These are phyloP conservation scores for Oxyteleia sp. DNA, from an alignment of 2,888 invertebrate species.

Conservation along the genomic window DNA sequence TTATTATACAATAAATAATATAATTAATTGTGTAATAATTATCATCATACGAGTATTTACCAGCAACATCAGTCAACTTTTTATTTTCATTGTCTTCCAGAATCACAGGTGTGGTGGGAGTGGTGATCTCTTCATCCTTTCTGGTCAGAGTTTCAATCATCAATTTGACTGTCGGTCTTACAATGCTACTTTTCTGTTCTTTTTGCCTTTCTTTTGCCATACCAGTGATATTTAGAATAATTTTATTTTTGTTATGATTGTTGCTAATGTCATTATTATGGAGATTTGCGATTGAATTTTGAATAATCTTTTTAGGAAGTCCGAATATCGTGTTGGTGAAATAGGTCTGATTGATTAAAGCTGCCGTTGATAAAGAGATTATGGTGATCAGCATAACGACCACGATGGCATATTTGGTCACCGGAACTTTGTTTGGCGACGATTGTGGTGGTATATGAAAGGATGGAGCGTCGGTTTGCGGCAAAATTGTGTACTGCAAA, in stretches of 20 bases:
- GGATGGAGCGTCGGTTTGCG: conserved; percentile 89
- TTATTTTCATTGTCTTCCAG: conserved; percentile 12
- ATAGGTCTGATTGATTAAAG: conserved; percentile 78
- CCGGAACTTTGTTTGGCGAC: conserved; percentile 66
- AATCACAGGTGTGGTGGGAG: conserved; percentile 17
- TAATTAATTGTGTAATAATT: no score
- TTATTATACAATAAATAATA: no score
- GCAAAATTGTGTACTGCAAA: conserved; percentile 92
- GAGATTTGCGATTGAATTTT: conserved; percentile 17
- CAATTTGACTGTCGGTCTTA: conserved; percentile 40
- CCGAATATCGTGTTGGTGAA: conserved; percentile 76
- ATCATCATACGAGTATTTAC: no score
- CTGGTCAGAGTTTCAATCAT: conserved; percentile 27
- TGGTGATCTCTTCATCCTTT: conserved; percentile 19
- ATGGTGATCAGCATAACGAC: conserved; percentile 77
- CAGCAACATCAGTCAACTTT: conserved; percentile 32
- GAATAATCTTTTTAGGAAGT: conserved; percentile 44
- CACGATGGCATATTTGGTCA: conserved; percentile 77
- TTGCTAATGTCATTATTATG: conserved; percentile 11
- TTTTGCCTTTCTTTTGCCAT: conserved; percentile 21
- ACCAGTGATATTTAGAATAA: conserved; percentile 11
- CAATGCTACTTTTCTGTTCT: neutral
- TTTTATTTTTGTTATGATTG: neutral
- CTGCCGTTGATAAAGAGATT: conserved; percentile 72
- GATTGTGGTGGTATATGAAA: conserved; percentile 73